Conservation (phyloP, 1,140 invertebrate species). For the Camponotus floridanus region DNA sequence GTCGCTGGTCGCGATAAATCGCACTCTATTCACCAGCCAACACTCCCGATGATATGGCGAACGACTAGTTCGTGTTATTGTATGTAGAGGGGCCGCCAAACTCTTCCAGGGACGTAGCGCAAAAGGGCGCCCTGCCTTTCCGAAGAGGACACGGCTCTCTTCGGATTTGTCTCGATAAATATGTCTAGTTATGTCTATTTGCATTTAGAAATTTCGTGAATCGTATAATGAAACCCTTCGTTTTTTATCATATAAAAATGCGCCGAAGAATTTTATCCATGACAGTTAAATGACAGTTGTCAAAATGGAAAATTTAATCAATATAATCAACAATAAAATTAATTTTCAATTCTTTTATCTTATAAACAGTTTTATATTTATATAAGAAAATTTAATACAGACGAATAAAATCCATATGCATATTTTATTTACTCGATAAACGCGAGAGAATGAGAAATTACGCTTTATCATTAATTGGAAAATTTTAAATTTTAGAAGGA, state of each 20-base stretch:
- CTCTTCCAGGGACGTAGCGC: slow-evolving; percentile 53
- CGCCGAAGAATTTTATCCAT: not conserved
- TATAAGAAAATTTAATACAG: not conserved
- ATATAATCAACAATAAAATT: not conserved
- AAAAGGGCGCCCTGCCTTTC: too few species aligned
- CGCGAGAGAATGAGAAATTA: not conserved
- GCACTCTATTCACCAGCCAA: slow-evolving; percentile 53
- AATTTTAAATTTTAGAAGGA: not conserved
- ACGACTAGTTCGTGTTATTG: slow-evolving; percentile 43
- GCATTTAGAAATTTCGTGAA: not conserved
- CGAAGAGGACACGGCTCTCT: not conserved
- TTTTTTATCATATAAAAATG: not conserved
- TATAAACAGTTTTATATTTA: not conserved
- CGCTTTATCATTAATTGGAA: not conserved
- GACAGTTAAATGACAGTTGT: not conserved
- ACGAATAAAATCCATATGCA: not conserved
- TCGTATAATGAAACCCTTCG: not conserved
- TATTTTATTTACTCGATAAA: not conserved
- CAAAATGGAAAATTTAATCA: not conserved
- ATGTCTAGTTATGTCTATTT: not conserved
- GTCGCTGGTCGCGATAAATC: slow-evolving; percentile 33
- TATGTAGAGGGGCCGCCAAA: slow-evolving; percentile 53
- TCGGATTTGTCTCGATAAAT: not conserved
- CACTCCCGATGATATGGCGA: slow-evolving; percentile 74
- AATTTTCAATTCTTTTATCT: not conserved